Evolutionary conservation across 2,888 invertebrate species (phyloP).

Genomic region (Muscina levida): DNA sequence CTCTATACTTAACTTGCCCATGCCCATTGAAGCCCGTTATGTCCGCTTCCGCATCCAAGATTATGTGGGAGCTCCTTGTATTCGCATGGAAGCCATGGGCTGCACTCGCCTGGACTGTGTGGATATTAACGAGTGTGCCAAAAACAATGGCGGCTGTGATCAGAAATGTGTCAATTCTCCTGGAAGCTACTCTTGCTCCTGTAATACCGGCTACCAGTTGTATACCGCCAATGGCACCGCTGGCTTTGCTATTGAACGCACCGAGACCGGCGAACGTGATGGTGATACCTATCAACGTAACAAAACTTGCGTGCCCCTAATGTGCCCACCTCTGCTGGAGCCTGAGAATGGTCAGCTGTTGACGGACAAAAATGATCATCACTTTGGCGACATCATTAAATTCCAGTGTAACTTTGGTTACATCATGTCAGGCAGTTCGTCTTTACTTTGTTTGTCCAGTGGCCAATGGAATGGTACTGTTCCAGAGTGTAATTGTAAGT

Average conservation of each 20-base stretch:
- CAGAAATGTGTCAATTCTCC: slow-evolving; percentile 95
- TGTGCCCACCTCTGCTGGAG: slow-evolving; percentile 88
- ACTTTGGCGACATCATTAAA: slow-evolving; percentile 92
- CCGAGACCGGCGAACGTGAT: slow-evolving; percentile 92
- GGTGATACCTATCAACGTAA: slow-evolving; percentile 94
- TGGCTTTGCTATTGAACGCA: slow-evolving; percentile 88
- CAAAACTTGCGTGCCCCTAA: slow-evolving; percentile 96
- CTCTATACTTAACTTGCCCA: slow-evolving; percentile 93
- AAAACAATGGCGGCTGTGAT: slow-evolving; percentile 94
- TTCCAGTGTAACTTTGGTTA: slow-evolving; percentile 98
- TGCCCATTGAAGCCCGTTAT: slow-evolving; percentile 94
- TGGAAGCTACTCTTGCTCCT: slow-evolving; percentile 92
- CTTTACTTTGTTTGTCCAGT: slow-evolving; percentile 91
- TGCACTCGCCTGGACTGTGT: slow-evolving; percentile 93
- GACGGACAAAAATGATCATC: slow-evolving; percentile 90
- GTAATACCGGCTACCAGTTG: slow-evolving; percentile 94
- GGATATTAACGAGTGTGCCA: slow-evolving; percentile 93
- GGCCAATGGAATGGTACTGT: slow-evolving; percentile 96
- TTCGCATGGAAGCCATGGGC: slow-evolving; percentile 95
- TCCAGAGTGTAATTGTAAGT: slow-evolving; percentile 95
- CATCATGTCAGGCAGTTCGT: slow-evolving; percentile 92
- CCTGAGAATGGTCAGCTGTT: slow-evolving; percentile 93
- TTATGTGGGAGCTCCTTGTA: slow-evolving; percentile 92
- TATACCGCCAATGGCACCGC: slow-evolving; percentile 94
- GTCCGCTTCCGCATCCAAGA: slow-evolving; percentile 92